Base-by-base conservation (phyloP, 2,797 vertebrate genomes). In the Atherinosoma microstoma region DNA sequence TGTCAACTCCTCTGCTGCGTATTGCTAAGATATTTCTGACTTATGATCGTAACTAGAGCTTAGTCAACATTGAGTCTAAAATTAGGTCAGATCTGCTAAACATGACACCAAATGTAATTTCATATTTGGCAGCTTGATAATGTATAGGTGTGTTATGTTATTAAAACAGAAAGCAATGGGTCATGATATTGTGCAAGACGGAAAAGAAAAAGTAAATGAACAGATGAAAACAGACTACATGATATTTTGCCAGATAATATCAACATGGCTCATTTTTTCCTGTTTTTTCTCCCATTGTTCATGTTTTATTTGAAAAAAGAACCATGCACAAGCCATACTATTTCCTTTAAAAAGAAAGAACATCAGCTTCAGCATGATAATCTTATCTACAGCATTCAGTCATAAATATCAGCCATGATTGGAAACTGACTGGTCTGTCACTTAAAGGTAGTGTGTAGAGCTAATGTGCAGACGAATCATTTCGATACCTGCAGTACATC, bases 381-480 rank as follows among this genome's bases (percentile, higher is more conserved):
- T 75, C 51, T 45, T 15, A 64, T 63, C 57, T 22, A 18, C 12
- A 7, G 20, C 27, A 38, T 58, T 3, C 45, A 67, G 57, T 56
- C 30, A 6, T 54, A 70, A 57, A 60, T 30, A 9, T 20, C 34
- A 18, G 9, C 59, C 36, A 27, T 18, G 8, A 64, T 64, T 53
- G 38, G n/a, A 73, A 34, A 29, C 16, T 12, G n/a, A 35, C 45
- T 60, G 69, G 9, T 45, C 22, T 58, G 64, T 27, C 35, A 60
- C 58, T 67, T 77, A 58, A 40, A 54, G 42, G 64, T 29, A 32
- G 13, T 49, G 49, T 62, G 54, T 60, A n/a, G 16, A 35, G 54
- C 35, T 53, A 64, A 61, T 40, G 18, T 13, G 59, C 6, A 45
- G 5, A 60, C 24, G 15, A 34, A 12, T 54, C 13, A 57, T 13